Evolutionary conservation across 2,113 vertebrate species (phyloP), one percentile per base, ranked within the genome.

Genomic region (Glareola pratincola): DNA sequence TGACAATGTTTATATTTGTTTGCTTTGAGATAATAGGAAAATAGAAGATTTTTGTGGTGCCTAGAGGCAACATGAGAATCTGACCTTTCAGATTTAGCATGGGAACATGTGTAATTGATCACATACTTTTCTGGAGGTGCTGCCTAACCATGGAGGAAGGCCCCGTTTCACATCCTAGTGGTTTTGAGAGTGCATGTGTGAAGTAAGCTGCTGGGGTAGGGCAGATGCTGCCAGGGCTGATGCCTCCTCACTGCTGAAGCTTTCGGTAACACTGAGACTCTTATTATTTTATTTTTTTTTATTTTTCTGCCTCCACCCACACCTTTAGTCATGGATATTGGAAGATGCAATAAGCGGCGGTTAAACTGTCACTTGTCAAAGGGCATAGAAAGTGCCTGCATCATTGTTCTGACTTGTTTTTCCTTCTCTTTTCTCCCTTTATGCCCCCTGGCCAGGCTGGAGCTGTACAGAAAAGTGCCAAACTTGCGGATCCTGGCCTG

Each of bases 401-500:
- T 90, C 10, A 43, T 26, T 50, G 21, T 76, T 85, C 62, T 87
- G 23, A 84, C n/a, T 41, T 37, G 8, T 60, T 60, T 60, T 10
- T 18, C 10, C 27, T 37, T 37, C 62, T 30, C 5, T 32, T 34
- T 60, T 63, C 43, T 3, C 2, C 3, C 4, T 63, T 80, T 74
- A 2, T 7, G 4, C 91, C 12, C 22, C 32, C 24, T 50, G 80
- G 2, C 39, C 94, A 98, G 98, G 92, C 97, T 99, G 89, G 98
- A 99, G 71, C 71, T 98, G 66, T 99, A 99, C 80, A 98, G 98
- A 93, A 99, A 98, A 94, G 98, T 99, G 86, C 98, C 98, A 90
- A 99, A 99, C 93, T 97, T 99, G 81, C 96, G 98, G 83, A 98
- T 99, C 91, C 96, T 99, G 90, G 98, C 98, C 64, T 99, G 98